Conservation (phyloP, 2,797 vertebrate genomes). For the Chiroxiphia lanceolata region DNA sequence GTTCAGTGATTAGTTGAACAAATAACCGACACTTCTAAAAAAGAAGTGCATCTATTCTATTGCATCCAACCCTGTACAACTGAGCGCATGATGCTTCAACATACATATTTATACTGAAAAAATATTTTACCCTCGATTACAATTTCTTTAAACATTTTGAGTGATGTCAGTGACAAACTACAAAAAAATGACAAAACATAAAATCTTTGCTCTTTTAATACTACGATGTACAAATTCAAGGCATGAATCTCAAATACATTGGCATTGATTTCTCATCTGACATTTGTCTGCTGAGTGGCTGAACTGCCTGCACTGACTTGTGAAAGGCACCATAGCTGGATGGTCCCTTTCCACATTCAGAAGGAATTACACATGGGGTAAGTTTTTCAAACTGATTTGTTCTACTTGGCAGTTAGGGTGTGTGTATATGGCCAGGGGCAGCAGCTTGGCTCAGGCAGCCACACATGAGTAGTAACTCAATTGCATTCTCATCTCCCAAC, state of each 20-base stretch:
- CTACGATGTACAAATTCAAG: neutral
- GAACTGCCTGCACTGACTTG: rapidly evolving
- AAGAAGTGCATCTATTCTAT: neutral
- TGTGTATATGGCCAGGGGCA: neutral
- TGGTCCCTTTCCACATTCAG: neutral
- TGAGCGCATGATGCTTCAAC: neutral
- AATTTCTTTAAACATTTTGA: neutral
- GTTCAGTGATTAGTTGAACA: neutral
- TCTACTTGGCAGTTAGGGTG: neutral
- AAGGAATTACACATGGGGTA: neutral
- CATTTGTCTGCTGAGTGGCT: neutral
- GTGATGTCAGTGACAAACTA: neutral
- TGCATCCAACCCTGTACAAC: neutral
- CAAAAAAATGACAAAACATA: neutral
- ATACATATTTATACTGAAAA: neutral
- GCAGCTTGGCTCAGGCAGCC: neutral
- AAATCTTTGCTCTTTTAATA: neutral
- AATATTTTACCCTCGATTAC: neutral
- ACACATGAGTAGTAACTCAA: neutral
- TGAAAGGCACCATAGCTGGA: rapidly evolving
- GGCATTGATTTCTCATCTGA: neutral
- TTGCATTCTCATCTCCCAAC: neutral
- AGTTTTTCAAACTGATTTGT: neutral
- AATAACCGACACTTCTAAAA: neutral
- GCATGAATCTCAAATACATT: neutral